These are phyloP conservation scores for Chaetodon auriga DNA, from an alignment of 2,113 vertebrate species.

Conservation along the genomic window DNA sequence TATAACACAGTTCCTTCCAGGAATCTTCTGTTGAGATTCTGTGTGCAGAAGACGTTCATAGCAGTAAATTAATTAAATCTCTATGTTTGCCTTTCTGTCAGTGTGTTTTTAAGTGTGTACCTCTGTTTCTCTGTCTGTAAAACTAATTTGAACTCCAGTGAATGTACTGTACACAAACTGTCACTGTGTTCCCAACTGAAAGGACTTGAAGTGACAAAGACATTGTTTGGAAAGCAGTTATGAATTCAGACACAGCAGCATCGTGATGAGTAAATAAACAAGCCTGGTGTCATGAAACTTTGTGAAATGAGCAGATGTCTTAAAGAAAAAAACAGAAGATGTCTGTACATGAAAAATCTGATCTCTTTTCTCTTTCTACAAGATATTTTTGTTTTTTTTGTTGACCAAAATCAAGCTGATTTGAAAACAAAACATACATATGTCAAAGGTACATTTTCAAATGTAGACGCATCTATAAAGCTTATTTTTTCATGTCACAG, in stretches of 20 bases:
- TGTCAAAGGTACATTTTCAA: no score
- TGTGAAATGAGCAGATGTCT: neutral
- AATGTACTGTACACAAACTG: neutral
- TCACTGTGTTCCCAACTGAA: neutral
- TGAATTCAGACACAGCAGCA: neutral
- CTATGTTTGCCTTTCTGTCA: neutral
- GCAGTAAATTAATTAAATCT: neutral
- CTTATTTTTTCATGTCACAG: no score
- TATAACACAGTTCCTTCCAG: neutral
- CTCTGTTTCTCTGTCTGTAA: neutral
- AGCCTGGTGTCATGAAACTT: neutral
- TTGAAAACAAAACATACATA: neutral
- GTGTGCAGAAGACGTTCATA: neutral
- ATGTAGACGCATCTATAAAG: no score
- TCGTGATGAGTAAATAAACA: neutral
- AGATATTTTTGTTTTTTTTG: neutral
- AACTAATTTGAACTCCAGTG: neutral
- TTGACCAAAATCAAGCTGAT: neutral
- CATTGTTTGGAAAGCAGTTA: neutral
- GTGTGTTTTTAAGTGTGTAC: neutral
- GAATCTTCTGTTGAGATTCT: neutral
- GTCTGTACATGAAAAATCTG: neutral
- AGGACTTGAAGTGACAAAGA: neutral
- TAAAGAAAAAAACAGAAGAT: neutral
- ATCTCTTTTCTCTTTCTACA: neutral